Base-by-base conservation (phyloP, 2,113 vertebrate genomes). In the Aptenodytes forsteri region DNA sequence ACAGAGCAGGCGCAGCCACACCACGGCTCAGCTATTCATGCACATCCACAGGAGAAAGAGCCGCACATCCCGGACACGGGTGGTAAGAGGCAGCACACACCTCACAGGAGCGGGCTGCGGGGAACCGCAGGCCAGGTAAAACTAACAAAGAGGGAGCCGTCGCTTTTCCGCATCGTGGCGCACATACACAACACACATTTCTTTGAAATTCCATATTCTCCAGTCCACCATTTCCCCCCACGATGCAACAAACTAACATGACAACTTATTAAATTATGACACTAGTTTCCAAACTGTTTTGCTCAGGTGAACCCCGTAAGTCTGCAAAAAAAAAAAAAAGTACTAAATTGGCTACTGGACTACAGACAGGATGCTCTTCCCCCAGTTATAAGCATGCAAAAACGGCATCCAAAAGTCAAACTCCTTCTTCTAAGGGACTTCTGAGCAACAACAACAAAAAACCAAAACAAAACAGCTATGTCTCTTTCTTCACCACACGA, bases 11-110 rank as follows among this genome's bases (percentile, higher is more conserved):
- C 3, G 30, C 70, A 79, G 84, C 44, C 88, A 47, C 32, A 17
- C 29, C 0, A 3, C 2, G 0, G 69, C 89, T 84, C 90, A 78
- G 71, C 92, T 50, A 8, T 42, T 73, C 42, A 26, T 18, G 9
- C 76, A 81, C 72, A 30, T 30, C 71, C 77, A 22, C 29, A 9
- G 30, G 65, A 42, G 61, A 59, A 23, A 3, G 7, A 73, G 47
- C 61, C 2, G 1, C 38, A 16, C 11, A 6, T 40, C 70, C 65
- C 3, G 2, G 11, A 34, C n/a, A 27, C 0, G 0, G 44, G 84
- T 26, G 47, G 54, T 2, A 15, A n/a, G 27, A 76, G 47, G 46
- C 71, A 49, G 47, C 13, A 1, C 27, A 5, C 50, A 10, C 29
- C 13, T 44, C 9, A 4, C 56, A 22, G 61, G 36, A 50, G 34